These are phyloP conservation scores for Limnephilus lunatus DNA, from an alignment of 2,888 invertebrate genomes.

Conservation along the genomic window DNA sequence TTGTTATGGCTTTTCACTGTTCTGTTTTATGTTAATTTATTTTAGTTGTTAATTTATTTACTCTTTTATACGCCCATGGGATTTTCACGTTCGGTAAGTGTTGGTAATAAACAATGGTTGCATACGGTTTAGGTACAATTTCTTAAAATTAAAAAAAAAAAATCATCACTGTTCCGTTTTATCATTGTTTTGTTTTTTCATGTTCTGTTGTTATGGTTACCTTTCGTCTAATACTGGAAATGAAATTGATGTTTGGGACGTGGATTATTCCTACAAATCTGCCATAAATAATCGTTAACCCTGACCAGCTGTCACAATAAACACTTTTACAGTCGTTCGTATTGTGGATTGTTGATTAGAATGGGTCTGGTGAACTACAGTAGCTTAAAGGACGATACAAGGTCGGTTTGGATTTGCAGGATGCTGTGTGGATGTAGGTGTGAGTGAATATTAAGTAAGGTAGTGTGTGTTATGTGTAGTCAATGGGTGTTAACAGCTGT, in stretches of 20 bases:
- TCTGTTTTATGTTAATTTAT: too few species aligned
- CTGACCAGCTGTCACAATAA: background rate
- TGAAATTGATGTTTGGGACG: background rate
- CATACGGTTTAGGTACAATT: too few species aligned
- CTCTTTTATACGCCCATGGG: too few species aligned
- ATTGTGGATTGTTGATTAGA: background rate
- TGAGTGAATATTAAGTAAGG: background rate
- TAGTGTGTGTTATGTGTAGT: background rate
- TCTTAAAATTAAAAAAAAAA: too few species aligned
- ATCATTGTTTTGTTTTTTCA: too few species aligned
- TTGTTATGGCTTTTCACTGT: too few species aligned
- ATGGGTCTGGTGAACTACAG: background rate
- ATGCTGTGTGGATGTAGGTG: background rate
- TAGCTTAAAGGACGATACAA: background rate
- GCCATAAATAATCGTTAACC: slow-evolving; percentile 17
- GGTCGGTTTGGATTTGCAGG: background rate
- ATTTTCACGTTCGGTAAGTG: too few species aligned
- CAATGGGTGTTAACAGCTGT: background rate
- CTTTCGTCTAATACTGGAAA: background rate
- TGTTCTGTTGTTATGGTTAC: too few species aligned
- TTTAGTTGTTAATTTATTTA: too few species aligned
- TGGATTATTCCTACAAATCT: background rate
- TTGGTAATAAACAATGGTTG: too few species aligned
- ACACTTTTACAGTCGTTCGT: background rate
- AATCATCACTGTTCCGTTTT: too few species aligned